phyloP scores from a whole-genome alignment of 2,113 vertebrate genomes.

The Cochlearius cochlearius region DNA sequence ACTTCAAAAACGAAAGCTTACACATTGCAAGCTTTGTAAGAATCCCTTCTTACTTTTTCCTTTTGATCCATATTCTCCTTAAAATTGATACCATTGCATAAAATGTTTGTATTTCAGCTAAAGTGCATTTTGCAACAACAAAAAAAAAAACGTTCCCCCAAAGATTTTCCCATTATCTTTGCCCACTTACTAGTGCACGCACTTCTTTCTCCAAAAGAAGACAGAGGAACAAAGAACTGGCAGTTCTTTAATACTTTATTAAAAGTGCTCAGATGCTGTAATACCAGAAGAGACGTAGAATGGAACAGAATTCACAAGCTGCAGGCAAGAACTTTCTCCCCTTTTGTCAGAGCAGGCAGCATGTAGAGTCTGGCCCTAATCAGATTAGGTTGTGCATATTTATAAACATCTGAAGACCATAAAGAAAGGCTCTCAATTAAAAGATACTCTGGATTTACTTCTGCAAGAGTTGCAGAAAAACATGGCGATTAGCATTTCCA shows the following conservation, averaged over 20 bases:
- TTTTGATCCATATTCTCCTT: background rate
- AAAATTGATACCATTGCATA: background rate
- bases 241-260: background rate
- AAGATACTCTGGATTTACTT: conserved; percentile 57
- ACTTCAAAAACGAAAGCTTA: conserved; percentile 20
- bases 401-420: conserved; percentile 62
- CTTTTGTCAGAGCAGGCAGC: conserved; percentile 30
- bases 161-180: background rate
- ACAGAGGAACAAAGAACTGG: background rate
- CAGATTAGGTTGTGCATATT: conserved; percentile 50
- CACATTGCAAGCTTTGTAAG: background rate
- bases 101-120: background rate
- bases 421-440: conserved; percentile 58
- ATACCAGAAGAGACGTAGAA: background rate
- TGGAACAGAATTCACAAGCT: background rate
- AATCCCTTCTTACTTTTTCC: background rate
- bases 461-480: conserved; percentile 29
- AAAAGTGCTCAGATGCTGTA: background rate
- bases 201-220: background rate
- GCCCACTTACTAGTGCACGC: background rate
- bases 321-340: conserved; percentile 36
- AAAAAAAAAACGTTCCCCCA: background rate
- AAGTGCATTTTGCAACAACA: background rate
- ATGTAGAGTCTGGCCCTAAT: conserved; percentile 56
- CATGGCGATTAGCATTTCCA: conserved; percentile 33